phyloP scores from a whole-genome alignment of 2,113 vertebrate species.

The Pelusios castaneus region DNA sequence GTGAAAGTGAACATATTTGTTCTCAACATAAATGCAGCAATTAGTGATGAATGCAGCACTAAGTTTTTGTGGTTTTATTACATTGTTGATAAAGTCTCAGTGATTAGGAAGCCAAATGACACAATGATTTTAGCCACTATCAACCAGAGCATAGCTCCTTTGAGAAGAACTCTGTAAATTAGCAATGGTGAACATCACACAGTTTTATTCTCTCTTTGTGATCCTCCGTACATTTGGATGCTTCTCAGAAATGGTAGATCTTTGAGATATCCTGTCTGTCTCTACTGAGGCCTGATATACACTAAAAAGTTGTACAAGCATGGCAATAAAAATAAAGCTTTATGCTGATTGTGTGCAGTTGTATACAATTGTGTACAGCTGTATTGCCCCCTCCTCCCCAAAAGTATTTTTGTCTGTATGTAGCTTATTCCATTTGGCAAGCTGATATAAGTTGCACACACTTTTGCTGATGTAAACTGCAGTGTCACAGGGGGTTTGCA shows the following conservation, averaged over 20 bases:
- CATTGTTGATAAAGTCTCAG: neutral
- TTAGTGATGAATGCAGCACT: fast-evolving
- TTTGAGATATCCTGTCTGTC: too few relatives aligned
- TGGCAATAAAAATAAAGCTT: too few relatives aligned
- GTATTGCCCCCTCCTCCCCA: too few relatives aligned
- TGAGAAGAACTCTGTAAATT: neutral
- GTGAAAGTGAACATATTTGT: neutral
- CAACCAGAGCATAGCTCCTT: neutral
- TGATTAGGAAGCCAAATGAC: neutral
- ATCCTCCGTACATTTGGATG: neutral
- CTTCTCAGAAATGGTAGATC: too few relatives aligned
- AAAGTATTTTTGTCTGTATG: neutral
- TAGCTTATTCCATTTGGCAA: neutral
- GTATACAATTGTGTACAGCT: too few relatives aligned
- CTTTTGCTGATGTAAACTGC: neutral
- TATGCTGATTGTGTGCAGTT: neutral
- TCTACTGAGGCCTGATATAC: too few relatives aligned
- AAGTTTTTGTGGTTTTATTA: neutral
- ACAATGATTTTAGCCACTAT: neutral
- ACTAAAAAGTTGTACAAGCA: too few relatives aligned
- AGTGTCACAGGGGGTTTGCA: neutral
- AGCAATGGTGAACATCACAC: neutral
- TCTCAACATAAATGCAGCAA: neutral
- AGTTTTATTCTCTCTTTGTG: neutral
- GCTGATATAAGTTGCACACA: neutral